Evolutionary conservation across 2,113 vertebrate genomes (phyloP).

Genomic region (Calypte anna): DNA sequence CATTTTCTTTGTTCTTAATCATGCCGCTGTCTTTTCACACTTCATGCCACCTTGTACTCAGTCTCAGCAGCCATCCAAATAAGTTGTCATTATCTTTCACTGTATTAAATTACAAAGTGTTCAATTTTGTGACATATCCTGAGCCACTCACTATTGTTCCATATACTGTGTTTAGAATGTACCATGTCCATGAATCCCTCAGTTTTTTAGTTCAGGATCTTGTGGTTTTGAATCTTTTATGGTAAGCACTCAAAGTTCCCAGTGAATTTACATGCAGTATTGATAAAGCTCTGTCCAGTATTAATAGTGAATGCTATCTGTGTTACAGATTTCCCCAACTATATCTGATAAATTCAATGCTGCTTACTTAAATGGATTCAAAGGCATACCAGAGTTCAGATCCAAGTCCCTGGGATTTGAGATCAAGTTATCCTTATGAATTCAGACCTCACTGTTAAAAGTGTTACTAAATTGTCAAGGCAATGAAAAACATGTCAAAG

Average conservation of each 20-base stretch:
- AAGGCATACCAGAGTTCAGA: background rate
- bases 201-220: background rate
- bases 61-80: background rate
- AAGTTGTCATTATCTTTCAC: background rate
- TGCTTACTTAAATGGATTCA: background rate
- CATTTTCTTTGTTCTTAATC: background rate
- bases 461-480: background rate
- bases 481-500: background rate
- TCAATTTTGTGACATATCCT: background rate
- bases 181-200: background rate
- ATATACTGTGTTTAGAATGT: background rate
- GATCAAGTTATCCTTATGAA: background rate
- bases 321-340: background rate
- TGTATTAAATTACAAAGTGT: background rate
- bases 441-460: background rate
- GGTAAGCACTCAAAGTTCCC: background rate
- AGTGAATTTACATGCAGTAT: background rate
- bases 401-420: background rate
- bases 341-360: background rate
- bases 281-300: background rate
- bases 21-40: background rate
- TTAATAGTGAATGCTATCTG: background rate
- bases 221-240: background rate
- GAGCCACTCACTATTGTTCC: background rate
- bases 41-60: background rate